These are phyloP conservation scores for Boloria selene DNA, from an alignment of 2,888 invertebrate genomes.

Conservation along the genomic window DNA sequence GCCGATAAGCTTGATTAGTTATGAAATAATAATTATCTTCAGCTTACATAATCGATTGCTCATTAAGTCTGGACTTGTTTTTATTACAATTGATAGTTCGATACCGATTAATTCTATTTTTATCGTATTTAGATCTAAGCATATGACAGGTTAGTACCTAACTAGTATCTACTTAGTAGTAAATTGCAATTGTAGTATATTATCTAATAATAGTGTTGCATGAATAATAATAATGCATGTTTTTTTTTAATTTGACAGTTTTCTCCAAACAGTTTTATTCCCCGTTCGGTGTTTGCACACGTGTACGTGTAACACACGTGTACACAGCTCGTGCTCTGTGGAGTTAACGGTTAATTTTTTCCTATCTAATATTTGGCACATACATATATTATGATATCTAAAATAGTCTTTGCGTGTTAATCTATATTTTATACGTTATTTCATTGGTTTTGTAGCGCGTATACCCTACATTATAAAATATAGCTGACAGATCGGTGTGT, in stretches of 20 bases:
- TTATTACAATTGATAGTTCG: neutral
- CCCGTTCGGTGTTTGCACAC: constrained; percentile 10
- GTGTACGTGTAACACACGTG: constrained; percentile 21
- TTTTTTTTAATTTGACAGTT: too few relatives aligned
- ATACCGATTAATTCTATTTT: neutral
- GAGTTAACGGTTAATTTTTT: constrained; percentile 20
- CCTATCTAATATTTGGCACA: neutral
- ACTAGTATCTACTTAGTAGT: neutral
- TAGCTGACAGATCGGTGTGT: too few relatives aligned
- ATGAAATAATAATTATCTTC: constrained; percentile 13
- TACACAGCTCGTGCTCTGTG: constrained; percentile 18
- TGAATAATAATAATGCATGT: neutral
- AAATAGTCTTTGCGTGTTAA: neutral
- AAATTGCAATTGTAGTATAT: neutral
- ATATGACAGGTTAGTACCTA: neutral
- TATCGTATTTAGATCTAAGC: neutral
- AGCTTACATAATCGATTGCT: constrained; percentile 24
- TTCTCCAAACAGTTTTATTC: constrained; percentile 8
- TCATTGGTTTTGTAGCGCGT: too few relatives aligned
- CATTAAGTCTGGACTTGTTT: constrained; percentile 12
- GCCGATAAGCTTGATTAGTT: constrained; percentile 10
- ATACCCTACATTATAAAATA: too few relatives aligned
- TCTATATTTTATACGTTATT: neutral
- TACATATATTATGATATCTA: too few relatives aligned
- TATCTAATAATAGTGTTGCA: neutral